Conservation (phyloP, 2,113 vertebrate species). For the Rhinoptilus africanus region DNA sequence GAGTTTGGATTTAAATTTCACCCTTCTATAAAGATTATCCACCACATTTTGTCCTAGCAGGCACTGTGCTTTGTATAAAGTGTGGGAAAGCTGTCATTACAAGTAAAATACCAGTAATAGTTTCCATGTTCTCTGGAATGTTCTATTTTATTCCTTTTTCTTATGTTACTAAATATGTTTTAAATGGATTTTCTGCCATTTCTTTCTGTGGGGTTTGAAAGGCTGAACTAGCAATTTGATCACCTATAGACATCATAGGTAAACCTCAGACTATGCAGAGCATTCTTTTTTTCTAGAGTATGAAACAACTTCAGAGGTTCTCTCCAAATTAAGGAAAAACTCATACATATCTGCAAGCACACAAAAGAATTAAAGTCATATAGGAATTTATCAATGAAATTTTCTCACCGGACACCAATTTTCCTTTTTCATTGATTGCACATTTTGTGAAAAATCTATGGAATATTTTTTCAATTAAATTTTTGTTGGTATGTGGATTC, state of each 20-base stretch:
- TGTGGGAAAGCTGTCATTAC: conserved; percentile 50
- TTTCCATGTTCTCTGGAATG: background rate
- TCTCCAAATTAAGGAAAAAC: background rate
- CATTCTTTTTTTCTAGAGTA: background rate
- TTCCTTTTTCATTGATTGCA: background rate
- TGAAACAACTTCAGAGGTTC: background rate
- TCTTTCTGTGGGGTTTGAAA: background rate
- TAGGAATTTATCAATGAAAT: background rate
- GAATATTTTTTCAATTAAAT: background rate
- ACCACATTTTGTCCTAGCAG: conserved; percentile 32
- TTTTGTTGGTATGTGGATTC: background rate
- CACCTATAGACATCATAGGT: background rate
- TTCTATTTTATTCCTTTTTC: conserved; percentile 17
- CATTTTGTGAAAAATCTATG: background rate
- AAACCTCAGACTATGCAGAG: background rate
- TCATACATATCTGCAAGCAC: background rate
- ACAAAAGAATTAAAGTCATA: background rate
- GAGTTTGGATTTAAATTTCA: conserved; percentile 49
- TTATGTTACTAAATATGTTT: background rate
- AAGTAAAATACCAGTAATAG: conserved; percentile 3
- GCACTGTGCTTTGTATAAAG: conserved; percentile 9
- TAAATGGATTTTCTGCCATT: conserved; percentile 4
- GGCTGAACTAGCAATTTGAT: background rate
- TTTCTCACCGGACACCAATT: background rate
- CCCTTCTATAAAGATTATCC: background rate